Conservation (phyloP, 1,140 invertebrate genomes). For the Cataglyphis hispanica region DNA sequence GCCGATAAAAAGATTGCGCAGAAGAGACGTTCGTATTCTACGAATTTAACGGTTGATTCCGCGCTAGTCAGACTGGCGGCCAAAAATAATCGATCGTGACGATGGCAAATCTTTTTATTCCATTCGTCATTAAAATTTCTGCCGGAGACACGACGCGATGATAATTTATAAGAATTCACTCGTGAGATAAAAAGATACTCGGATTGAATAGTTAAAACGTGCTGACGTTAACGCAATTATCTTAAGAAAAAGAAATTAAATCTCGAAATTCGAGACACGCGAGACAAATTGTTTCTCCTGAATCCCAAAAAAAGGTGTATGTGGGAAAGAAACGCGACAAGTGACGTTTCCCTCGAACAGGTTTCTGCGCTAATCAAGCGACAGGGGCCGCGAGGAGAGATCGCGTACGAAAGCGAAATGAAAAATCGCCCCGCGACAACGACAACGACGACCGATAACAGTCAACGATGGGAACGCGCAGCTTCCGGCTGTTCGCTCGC, state of each 20-base stretch:
- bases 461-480: not conserved
- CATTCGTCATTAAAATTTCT: not conserved
- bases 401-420: slow-evolving; percentile 75
- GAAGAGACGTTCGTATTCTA: slow-evolving; percentile 50
- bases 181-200: not conserved
- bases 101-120: not conserved
- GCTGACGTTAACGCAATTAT: too few species aligned
- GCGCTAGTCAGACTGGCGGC: not conserved
- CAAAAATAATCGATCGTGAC: not conserved
- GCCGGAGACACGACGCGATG: not conserved
- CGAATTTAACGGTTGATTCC: slow-evolving; percentile 45
- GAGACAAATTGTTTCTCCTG: not conserved
- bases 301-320: not conserved
- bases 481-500: slow-evolving; percentile 51
- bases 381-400: slow-evolving; percentile 1
- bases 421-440: slow-evolving; percentile 63
- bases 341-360: slow-evolving; percentile 23
- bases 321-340: not conserved
- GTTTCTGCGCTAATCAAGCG: slow-evolving; percentile 18
- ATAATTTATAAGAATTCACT: not conserved
- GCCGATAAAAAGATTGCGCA: slow-evolving; percentile 13
- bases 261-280: not conserved
- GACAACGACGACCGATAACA: not conserved
- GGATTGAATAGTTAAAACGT: not conserved
- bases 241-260: not conserved